phyloP scores from a whole-genome alignment of 2,888 invertebrate genomes.

The Napeogenes sylphis region DNA sequence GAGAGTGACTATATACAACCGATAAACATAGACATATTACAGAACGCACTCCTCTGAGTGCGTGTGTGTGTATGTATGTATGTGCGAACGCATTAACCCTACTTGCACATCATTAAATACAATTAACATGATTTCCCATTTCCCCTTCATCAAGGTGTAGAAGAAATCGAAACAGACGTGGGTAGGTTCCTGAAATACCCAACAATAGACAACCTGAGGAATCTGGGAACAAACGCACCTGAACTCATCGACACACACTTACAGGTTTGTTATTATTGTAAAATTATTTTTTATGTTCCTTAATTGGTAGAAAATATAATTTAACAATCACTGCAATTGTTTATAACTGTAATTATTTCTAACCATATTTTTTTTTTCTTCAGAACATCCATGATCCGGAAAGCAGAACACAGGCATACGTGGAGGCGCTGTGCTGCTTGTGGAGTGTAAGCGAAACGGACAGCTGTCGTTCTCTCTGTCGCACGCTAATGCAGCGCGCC shows the following conservation, averaged over 20 bases:
- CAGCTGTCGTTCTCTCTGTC: conserved; percentile 66
- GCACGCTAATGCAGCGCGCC: conserved; percentile 60
- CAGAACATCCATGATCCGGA: conserved; percentile 54
- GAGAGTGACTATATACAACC: neutral
- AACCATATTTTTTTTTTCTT: conserved; percentile 5
- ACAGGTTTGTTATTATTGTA: conserved; percentile 37
- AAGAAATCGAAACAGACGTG: conserved; percentile 54
- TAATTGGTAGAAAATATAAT: no score
- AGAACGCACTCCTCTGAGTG: no score
- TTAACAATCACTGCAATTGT: neutral
- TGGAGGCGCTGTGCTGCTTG: conserved; percentile 72
- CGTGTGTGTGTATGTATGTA: no score
- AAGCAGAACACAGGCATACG: conserved; percentile 60
- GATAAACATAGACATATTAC: neutral
- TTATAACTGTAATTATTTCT: neutral
- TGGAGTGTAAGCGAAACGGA: conserved; percentile 33
- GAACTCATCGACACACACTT: conserved; percentile 61
- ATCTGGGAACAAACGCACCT: conserved; percentile 47
- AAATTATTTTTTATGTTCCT: no score
- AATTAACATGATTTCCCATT: no score
- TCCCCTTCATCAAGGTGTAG: conserved; percentile 39
- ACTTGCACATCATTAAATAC: no score
- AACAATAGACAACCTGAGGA: conserved; percentile 45
- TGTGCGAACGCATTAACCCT: no score
- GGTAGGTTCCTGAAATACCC: conserved; percentile 55